A percentile compares a stretch with the other conserved stretches of the same genome.
These are phyloP conservation scores for Ariopsis seemanni DNA, from an alignment of 2,113 vertebrate species.

Conservation along the genomic window DNA sequence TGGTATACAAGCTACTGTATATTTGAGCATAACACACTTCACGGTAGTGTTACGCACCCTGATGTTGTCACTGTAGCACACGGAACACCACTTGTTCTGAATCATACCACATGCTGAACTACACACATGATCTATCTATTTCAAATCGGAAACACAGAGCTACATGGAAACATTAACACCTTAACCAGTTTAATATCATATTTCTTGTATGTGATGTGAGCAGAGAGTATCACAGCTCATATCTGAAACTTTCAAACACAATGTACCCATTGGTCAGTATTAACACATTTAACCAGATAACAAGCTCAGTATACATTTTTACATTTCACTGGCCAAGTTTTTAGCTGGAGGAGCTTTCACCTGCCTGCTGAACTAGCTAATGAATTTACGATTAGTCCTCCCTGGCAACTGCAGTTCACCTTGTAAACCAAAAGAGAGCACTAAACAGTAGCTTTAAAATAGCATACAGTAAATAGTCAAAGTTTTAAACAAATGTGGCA, in stretches of 20 bases:
- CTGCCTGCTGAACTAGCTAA: neutral
- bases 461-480: neutral
- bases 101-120: too few relatives aligned
- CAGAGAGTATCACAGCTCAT: too few relatives aligned
- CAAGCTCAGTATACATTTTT: neutral
- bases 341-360: neutral
- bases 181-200: too few relatives aligned
- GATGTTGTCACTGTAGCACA: neutral
- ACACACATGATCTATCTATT: too few relatives aligned
- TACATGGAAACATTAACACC: too few relatives aligned
- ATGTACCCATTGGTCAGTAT: neutral
- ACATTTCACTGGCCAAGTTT: neutral
- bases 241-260: neutral
- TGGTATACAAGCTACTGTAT: neutral
- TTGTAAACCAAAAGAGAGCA: neutral
- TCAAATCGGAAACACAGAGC: too few relatives aligned
- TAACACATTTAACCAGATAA: neutral
- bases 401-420: neutral
- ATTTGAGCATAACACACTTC: neutral
- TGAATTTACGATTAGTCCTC: neutral
- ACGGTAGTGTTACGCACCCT: neutral
- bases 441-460: neutral
- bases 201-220: too few relatives aligned
- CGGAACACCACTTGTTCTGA: too few relatives aligned
- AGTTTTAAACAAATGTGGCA: neutral